Evolutionary conservation across 1,140 invertebrate species (phyloP), one percentile per base, ranked within the genome.

Genomic region (Acromyrmex charruanus): DNA sequence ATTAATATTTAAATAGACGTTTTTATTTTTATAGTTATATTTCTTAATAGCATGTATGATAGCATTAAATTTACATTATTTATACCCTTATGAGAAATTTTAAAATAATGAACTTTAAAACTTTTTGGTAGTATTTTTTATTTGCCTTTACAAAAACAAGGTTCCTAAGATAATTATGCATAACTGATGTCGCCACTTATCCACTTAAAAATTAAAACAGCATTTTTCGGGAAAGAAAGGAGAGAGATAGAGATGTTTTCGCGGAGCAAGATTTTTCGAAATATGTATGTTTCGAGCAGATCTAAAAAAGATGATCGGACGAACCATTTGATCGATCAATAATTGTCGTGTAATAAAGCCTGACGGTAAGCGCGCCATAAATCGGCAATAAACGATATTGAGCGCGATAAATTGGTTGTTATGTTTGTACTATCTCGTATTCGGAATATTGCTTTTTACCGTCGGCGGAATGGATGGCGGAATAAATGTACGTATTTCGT

Each of bases 401-500:
- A 25, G 25, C 18, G 49, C 35, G 35, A 61, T 39, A 39, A 39
- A 71, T 53, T 68, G 61, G 7, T 49, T 31, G 44, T 68, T 39
- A 49, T 10, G 21, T 61, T 75, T 75, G 53, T 58, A 55, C 31
- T 39, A 44, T 69, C 14, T 58, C 14, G 18, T 31, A 31, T 51
- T 51, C 77, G 25, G 44, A 53, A 66, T 66, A 66, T 65, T 21
- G 51, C 51, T 58, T 69, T 53, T 74, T 49, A 69, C n/a, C 55
- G 25, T 74, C 14, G 53, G 6, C n/a, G 16, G 10, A 66, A 59
- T 49, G 68, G 39, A 61, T 61, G 51, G 49, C 16, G 39, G 12
- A 84, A 84, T 63, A 82, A 82, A 82, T 72, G 80, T 25, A 84
- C 55, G 58, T 75, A 25, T 84, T 61, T 75, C 55, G 80, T 51